Conservation (phyloP, 2,888 invertebrate genomes). For the Coremacera marginata region DNA sequence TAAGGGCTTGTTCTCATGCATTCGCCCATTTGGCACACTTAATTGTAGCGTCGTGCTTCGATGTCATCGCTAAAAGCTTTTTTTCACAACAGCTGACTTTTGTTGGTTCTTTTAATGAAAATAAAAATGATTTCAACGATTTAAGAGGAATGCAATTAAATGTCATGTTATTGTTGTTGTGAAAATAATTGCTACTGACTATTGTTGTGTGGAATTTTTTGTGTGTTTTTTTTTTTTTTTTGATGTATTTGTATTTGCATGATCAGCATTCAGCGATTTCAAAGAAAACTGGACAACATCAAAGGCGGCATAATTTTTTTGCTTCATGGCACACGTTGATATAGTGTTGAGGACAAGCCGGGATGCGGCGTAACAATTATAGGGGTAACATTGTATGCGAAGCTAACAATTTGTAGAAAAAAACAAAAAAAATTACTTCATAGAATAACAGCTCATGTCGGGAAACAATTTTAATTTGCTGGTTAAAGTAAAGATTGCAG, state of each 20-base stretch:
- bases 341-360: too few relatives aligned
- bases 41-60: not conserved
- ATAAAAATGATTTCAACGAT: constrained; percentile 23
- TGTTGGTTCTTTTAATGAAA: not conserved
- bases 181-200: not conserved
- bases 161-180: constrained; percentile 19
- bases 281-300: not conserved
- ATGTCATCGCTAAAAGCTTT: not conserved
- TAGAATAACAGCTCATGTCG: too few relatives aligned
- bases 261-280: not conserved
- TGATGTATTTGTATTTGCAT: not conserved
- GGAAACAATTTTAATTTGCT: too few relatives aligned
- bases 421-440: too few relatives aligned
- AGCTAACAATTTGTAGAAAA: too few relatives aligned
- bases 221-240: not conserved
- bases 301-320: too few relatives aligned
- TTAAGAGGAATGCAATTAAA: constrained; percentile 30
- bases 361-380: too few relatives aligned
- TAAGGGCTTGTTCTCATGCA: not conserved
- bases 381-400: too few relatives aligned
- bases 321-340: too few relatives aligned
- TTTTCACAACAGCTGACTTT: not conserved
- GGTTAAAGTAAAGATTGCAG: too few relatives aligned
- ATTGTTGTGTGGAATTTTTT: not conserved
- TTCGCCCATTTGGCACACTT: not conserved